phyloP scores from a whole-genome alignment of 2,888 invertebrate species.

The Caenorhabditis sp. region DNA sequence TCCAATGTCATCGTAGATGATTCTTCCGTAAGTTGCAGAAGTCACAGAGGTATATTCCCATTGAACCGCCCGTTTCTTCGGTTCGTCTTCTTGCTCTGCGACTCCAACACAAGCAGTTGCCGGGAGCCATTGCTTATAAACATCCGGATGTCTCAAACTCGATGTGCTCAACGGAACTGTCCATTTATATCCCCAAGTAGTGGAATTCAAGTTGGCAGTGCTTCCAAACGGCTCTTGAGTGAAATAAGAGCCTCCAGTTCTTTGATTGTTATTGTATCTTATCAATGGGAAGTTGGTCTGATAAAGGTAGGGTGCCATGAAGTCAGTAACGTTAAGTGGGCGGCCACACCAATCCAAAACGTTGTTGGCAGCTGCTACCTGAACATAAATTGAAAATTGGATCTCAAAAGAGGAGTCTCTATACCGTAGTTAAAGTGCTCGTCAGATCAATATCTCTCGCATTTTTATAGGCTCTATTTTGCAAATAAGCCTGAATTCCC shows the following conservation, averaged over 20 bases:
- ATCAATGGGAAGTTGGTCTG: conserved; percentile 69
- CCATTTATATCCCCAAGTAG: conserved; percentile 64
- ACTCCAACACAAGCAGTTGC: conserved; percentile 1
- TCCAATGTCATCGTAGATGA: conserved; percentile 64
- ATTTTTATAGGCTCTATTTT: conserved; percentile 87
- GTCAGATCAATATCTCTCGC: conserved; percentile 91
- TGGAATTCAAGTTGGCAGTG: conserved; percentile 18
- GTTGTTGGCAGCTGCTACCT: conserved; percentile 71
- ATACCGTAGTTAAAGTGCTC: conserved; percentile 88
- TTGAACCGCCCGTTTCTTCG: conserved; percentile 45
- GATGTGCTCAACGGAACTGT: conserved; percentile 45
- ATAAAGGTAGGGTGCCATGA: conserved; percentile 67
- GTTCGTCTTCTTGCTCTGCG: not conserved
- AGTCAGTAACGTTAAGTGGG: conserved; percentile 52
- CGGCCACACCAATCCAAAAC: conserved; percentile 66
- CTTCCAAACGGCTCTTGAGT: conserved; percentile 56
- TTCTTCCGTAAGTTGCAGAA: conserved; percentile 63
- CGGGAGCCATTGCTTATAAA: conserved; percentile 34
- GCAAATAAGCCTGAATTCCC: conserved; percentile 85
- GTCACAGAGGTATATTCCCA: conserved; percentile 43
- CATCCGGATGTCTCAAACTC: conserved; percentile 17
- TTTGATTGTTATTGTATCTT: conserved; percentile 42
- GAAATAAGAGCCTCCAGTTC: conserved; percentile 12
- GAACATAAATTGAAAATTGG: too few species aligned
- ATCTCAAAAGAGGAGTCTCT: too few species aligned